These are phyloP conservation scores for Sander lucioperca DNA, from an alignment of 2,113 vertebrate species.

Conservation along the genomic window DNA sequence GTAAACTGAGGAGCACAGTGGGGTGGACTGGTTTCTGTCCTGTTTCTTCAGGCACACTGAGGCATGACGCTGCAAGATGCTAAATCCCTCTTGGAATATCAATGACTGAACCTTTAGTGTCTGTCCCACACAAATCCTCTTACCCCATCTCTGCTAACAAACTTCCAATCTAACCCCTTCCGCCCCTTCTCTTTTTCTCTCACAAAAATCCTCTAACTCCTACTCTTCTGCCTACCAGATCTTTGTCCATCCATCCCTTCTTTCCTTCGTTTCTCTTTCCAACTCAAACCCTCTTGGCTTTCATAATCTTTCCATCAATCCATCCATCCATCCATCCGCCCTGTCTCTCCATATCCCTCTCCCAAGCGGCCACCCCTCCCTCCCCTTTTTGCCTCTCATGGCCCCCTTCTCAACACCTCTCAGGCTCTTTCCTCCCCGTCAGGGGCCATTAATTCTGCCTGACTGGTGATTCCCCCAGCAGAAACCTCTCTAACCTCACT, in stretches of 20 bases:
- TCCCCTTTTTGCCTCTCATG: constrained; percentile 11
- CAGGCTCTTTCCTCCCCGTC: constrained; percentile 70
- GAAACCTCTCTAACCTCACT: constrained; percentile 52
- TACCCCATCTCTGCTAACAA: constrained; percentile 17
- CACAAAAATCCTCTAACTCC: neutral
- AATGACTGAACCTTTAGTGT: constrained; percentile 54
- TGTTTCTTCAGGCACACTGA: constrained; percentile 41
- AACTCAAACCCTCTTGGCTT: neutral
- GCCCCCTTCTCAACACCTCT: constrained; percentile 41
- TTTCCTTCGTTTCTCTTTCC: neutral
- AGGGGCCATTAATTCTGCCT: constrained; percentile 75
- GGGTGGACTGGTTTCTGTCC: constrained; percentile 36
- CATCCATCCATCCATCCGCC: neutral
- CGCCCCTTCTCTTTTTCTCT: neutral
- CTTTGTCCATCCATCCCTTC: neutral
- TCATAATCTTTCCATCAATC: neutral
- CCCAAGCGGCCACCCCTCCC: neutral
- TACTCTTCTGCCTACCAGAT: neutral
- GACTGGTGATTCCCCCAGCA: constrained; percentile 57
- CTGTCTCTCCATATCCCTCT: neutral
- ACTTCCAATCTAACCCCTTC: constrained; percentile 24
- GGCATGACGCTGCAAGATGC: constrained; percentile 26
- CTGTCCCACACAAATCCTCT: constrained; percentile 49
- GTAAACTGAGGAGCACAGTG: constrained; percentile 16
- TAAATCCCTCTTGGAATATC: constrained; percentile 53